These are phyloP conservation scores for Crioceris asparagi DNA, from an alignment of 2,888 invertebrate species.

Conservation along the genomic window DNA sequence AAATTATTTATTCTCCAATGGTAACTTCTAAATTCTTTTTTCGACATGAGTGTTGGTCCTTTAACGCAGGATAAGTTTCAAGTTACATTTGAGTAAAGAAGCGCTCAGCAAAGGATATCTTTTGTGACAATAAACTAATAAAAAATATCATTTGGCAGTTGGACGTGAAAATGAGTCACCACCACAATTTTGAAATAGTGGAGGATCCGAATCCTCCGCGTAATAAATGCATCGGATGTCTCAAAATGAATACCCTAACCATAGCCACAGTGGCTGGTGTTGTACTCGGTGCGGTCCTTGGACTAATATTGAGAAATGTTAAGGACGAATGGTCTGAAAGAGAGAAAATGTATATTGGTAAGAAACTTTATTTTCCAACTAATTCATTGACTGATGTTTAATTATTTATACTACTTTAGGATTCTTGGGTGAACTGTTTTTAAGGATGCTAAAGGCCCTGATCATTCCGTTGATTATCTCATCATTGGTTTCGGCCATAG, in stretches of 20 bases:
- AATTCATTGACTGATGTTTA: conserved; percentile 32
- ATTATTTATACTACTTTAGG: neutral
- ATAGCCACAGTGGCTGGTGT: conserved; percentile 49
- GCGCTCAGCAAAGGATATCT: no score
- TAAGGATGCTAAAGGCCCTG: conserved; percentile 62
- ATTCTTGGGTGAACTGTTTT: conserved; percentile 46
- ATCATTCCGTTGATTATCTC: conserved; percentile 63
- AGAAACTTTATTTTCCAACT: no score
- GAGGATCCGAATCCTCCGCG: conserved; percentile 10
- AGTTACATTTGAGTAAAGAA: no score
- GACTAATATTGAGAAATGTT: conserved; percentile 38
- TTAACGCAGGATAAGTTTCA: no score
- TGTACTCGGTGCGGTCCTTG: conserved; percentile 43
- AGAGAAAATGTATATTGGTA: conserved; percentile 56
- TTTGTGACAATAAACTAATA: no score
- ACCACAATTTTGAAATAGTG: conserved; percentile 18
- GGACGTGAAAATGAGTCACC: conserved; percentile 8
- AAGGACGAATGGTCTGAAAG: conserved; percentile 41
- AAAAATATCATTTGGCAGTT: no score
- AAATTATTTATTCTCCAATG: no score
- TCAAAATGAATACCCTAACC: conserved; percentile 43
- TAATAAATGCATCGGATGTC: conserved; percentile 26
- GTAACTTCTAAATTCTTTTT: no score
- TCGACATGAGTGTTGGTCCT: no score
- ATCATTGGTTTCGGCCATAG: conserved; percentile 57